A percentile compares a stretch with the other conserved stretches of the same genome.
Conservation (phyloP, 1,140 invertebrate species). For the Eueides isabella region DNA sequence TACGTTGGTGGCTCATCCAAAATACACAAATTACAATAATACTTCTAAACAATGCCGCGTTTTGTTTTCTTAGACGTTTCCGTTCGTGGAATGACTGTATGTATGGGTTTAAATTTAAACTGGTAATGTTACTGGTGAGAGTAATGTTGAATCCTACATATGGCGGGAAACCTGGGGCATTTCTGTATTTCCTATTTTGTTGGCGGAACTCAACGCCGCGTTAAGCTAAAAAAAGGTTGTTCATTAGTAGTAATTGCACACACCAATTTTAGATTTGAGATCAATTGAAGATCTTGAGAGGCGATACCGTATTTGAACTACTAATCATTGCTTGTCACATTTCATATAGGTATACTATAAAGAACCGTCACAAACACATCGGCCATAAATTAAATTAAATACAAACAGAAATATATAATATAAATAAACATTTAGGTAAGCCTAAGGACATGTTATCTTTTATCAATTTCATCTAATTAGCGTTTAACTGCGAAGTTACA, state of each 20-base stretch:
- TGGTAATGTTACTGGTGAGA: neutral
- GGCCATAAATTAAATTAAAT: neutral
- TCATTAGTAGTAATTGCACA: too few relatives aligned
- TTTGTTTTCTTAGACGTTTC: conserved; percentile 52
- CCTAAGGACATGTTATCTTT: neutral
- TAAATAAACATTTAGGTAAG: neutral
- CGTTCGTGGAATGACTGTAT: conserved; percentile 13
- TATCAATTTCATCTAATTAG: conserved; percentile 21
- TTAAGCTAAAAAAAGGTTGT: too few relatives aligned
- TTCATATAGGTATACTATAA: too few relatives aligned
- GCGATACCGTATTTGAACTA: too few relatives aligned
- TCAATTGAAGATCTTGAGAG: too few relatives aligned
- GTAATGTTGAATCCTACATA: too few relatives aligned
- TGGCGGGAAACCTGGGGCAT: too few relatives aligned
- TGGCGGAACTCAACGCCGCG: too few relatives aligned
- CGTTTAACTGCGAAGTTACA: conserved; percentile 19
- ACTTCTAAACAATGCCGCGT: conserved; percentile 47
- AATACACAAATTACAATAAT: conserved; percentile 43
- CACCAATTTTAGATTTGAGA: too few relatives aligned
- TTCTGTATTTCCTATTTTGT: too few relatives aligned
- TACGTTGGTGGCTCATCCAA: conserved; percentile 44
- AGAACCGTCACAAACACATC: neutral
- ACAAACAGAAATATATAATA: neutral
- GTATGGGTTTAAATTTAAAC: conserved; percentile 1
- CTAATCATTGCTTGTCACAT: too few relatives aligned